phyloP scores from a whole-genome alignment of 2,888 invertebrate genomes.

The Plagodis dolabraria region DNA sequence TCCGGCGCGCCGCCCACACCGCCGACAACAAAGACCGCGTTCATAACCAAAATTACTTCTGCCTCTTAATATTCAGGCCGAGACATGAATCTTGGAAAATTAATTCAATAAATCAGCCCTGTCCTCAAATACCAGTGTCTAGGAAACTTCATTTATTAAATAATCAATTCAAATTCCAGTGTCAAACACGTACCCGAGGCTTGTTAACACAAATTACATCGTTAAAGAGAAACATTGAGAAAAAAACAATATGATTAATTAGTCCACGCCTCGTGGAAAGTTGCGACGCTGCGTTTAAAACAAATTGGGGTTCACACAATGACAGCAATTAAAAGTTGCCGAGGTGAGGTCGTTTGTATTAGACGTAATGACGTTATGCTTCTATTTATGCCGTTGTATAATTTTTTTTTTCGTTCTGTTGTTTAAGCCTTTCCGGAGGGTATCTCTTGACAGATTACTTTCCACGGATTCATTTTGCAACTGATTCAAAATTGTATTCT shows the following conservation, averaged over 20 bases:
- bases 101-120: conserved; percentile 77
- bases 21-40: conserved; percentile 68
- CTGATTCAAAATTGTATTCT: conserved; percentile 60
- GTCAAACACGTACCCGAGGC: conserved; percentile 48
- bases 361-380: conserved; percentile 46
- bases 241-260: conserved; percentile 49
- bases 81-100: conserved; percentile 73
- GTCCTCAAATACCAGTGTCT: conserved; percentile 64
- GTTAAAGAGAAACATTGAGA: conserved; percentile 40
- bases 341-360: conserved; percentile 49
- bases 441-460: conserved; percentile 68
- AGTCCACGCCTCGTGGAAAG: conserved; percentile 30
- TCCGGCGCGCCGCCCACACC: conserved; percentile 50
- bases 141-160: conserved; percentile 62
- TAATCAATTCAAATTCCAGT: conserved; percentile 59
- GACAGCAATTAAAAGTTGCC: conserved; percentile 52
- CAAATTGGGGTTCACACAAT: conserved; percentile 45
- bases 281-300: conserved; percentile 37
- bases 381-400: conserved; percentile 50
- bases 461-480: conserved; percentile 43
- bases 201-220: conserved; percentile 53
- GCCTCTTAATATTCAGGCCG: conserved; percentile 72
- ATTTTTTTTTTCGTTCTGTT: conserved; percentile 51
- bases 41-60: conserved; percentile 75
- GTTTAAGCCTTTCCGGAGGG: conserved; percentile 67